These are phyloP conservation scores for Epirrita christyi DNA, from an alignment of 2,888 invertebrate genomes.

Conservation along the genomic window DNA sequence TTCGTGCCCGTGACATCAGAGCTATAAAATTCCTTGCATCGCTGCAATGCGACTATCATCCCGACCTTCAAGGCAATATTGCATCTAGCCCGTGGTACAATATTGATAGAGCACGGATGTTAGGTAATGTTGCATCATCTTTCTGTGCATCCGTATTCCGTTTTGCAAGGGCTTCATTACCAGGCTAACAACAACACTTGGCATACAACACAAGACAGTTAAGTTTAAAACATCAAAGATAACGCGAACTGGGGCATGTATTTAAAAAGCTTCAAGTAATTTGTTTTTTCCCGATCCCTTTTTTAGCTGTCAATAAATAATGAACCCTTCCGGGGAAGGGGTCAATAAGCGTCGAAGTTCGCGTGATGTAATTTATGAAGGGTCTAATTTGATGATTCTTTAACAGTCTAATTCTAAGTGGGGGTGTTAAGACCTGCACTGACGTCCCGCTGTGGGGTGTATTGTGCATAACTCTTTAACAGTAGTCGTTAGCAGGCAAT, in stretches of 20 bases:
- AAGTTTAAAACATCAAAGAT: background rate
- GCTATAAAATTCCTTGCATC: constrained; percentile 24
- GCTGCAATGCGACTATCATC: constrained; percentile 33
- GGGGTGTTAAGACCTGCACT: too few species aligned
- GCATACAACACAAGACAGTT: background rate
- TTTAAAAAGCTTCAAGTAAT: background rate
- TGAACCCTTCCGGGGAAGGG: background rate
- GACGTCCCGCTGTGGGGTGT: too few species aligned
- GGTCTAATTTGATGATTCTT: background rate
- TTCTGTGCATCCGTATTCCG: constrained; percentile 15
- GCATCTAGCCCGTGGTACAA: constrained; percentile 8
- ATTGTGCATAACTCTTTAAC: background rate
- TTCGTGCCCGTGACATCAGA: background rate
- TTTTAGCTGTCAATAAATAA: constrained; percentile 4
- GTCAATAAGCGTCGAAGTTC: background rate
- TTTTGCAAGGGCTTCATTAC: constrained; percentile 4
- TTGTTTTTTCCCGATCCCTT: background rate
- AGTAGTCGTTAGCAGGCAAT: too few species aligned
- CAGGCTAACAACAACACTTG: background rate
- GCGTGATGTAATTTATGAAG: constrained; percentile 1
- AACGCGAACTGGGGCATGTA: too few species aligned
- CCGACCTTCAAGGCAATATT: constrained; percentile 20
- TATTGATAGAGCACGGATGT: constrained; percentile 6
- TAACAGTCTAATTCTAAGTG: too few species aligned
- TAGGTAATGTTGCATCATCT: constrained; percentile 17